These are phyloP conservation scores for Drosophila ogumai DNA, from an alignment of 1,140 invertebrate species.

Conservation along the genomic window DNA sequence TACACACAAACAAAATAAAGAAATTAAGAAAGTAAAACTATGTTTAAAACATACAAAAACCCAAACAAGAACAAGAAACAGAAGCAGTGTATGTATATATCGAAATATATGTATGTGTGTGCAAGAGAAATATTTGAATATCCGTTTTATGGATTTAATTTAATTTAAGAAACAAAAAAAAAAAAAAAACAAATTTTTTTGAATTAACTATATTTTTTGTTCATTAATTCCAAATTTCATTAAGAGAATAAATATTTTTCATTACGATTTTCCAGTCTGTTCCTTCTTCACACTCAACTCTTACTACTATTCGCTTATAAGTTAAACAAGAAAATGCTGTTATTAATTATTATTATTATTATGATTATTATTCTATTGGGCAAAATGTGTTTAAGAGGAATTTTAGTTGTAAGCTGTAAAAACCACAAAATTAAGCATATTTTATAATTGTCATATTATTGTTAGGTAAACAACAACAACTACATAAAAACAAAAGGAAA, in stretches of 20 bases:
- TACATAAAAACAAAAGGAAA: neutral
- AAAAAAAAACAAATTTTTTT: neutral
- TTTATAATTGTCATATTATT: slow-evolving; percentile 48
- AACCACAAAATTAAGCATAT: slow-evolving; percentile 4
- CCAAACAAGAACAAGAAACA: slow-evolving; percentile 1
- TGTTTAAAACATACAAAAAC: slow-evolving; percentile 75
- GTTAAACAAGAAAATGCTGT: slow-evolving; percentile 35
- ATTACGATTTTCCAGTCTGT: slow-evolving; percentile 1
- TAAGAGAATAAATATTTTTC: slow-evolving; percentile 25
- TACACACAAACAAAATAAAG: neutral
- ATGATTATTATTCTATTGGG: slow-evolving; percentile 4
- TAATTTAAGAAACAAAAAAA: neutral
- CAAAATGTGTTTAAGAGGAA: slow-evolving; percentile 11
- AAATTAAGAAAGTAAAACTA: slow-evolving; percentile 29
- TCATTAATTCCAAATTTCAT: slow-evolving; percentile 1
- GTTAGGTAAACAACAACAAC: slow-evolving; percentile 40
- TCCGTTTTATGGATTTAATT: slow-evolving; percentile 77
- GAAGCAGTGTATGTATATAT: slow-evolving; percentile 52
- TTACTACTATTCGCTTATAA: slow-evolving; percentile 27
- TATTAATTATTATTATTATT: slow-evolving; percentile 16
- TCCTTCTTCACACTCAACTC: slow-evolving; percentile 5
- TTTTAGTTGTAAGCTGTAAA: slow-evolving; percentile 34
- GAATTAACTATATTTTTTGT: neutral
- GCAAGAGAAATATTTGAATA: slow-evolving; percentile 64
- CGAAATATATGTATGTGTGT: slow-evolving; percentile 55